phyloP scores from a whole-genome alignment of 2,888 invertebrate genomes.

The Brenthis daphne region DNA sequence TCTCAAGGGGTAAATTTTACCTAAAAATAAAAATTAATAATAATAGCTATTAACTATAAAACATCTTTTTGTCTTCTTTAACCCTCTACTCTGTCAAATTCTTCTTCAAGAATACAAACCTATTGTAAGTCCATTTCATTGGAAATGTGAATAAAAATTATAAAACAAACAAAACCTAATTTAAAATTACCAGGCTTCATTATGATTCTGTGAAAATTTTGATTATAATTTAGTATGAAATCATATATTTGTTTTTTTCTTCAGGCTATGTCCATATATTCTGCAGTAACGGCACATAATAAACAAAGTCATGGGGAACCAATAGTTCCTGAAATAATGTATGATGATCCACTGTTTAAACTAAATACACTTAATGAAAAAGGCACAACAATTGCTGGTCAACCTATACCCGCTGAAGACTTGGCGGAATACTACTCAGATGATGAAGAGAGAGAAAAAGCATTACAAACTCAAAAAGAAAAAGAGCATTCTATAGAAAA shows the following conservation, averaged over 20 bases:
- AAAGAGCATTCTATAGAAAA: conserved; percentile 64
- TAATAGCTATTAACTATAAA: too few species aligned
- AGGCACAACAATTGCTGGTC: conserved; percentile 63
- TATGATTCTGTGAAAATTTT: background rate
- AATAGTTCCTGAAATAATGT: conserved; percentile 50
- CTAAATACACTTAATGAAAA: conserved; percentile 61
- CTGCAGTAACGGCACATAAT: conserved; percentile 76
- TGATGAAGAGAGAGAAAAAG: conserved; percentile 76
- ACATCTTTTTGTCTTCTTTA: too few species aligned
- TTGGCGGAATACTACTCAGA: conserved; percentile 77
- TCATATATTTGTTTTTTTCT: too few species aligned
- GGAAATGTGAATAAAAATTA: too few species aligned
- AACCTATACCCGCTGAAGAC: conserved; percentile 55
- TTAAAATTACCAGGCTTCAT: too few species aligned
- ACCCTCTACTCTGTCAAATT: too few species aligned
- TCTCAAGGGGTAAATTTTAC: too few species aligned
- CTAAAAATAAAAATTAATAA: too few species aligned
- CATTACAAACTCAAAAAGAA: conserved; percentile 62
- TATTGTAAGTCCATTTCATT: too few species aligned
- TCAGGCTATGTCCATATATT: conserved; percentile 85
- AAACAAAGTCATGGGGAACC: conserved; percentile 49
- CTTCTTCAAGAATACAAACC: too few species aligned
- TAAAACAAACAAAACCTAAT: too few species aligned
- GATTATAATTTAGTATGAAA: conserved; percentile 11
- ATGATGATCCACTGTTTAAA: conserved; percentile 64